Percentiles rank a stretch among this genome's conserved stretches.
These are phyloP conservation scores for Cyprinodon diabolis DNA, from an alignment of 2,797 vertebrate species.

Conservation along the genomic window DNA sequence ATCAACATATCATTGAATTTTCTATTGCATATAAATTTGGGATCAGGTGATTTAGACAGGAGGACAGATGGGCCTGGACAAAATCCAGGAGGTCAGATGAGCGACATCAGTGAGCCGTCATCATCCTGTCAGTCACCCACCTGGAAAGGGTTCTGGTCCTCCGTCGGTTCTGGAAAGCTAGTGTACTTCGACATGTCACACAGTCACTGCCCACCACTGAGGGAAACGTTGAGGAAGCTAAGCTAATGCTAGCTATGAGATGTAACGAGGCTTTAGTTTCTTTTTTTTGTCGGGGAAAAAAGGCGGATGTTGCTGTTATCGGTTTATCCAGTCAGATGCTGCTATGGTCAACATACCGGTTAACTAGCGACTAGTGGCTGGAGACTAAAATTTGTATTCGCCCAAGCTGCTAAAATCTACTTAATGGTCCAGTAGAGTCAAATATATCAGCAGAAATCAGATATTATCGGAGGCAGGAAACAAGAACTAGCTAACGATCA, in stretches of 20 bases:
- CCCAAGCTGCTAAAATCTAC: not conserved
- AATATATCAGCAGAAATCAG: not conserved
- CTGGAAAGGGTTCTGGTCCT: slow-evolving; percentile 84
- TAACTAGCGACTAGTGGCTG: not conserved
- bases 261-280: slow-evolving; percentile 17
- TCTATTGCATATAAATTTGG: not conserved
- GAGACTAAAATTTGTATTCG: not conserved
- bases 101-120: slow-evolving; percentile 5
- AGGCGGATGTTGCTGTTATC: slow-evolving; percentile 3
- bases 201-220: slow-evolving; percentile 25
- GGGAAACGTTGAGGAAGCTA: not conserved
- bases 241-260: not conserved
- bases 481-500: slow-evolving; percentile 66
- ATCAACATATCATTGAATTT: not conserved
- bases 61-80: slow-evolving; percentile 22
- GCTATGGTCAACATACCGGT: not conserved
- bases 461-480: slow-evolving; percentile 26
- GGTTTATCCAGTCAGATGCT: slow-evolving; percentile 6
- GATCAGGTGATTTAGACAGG: not conserved
- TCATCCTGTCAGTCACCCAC: slow-evolving; percentile 50
- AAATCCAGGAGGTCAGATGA: slow-evolving; percentile 42
- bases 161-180: slow-evolving; percentile 76
- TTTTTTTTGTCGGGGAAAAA: not conserved
- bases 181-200: slow-evolving; percentile 78
- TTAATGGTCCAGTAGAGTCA: not conserved